Percentiles rank a stretch among this genome's conserved stretches.
Conservation (phyloP, 2,797 vertebrate genomes). For the Sebastes oblongus region DNA sequence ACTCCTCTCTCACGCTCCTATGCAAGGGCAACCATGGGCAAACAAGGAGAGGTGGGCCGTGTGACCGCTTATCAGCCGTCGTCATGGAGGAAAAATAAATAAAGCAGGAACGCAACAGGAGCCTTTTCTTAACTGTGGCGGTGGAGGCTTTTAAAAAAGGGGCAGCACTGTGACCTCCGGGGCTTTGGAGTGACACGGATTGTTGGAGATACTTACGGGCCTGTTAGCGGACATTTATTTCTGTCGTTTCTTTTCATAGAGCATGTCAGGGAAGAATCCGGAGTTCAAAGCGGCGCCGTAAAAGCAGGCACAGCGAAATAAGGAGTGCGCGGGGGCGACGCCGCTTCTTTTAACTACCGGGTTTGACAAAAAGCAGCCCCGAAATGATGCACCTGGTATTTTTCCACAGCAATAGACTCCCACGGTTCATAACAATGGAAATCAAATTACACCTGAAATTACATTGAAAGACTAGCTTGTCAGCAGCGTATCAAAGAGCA, state of each 20-base stretch:
- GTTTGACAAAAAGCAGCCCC: slow-evolving; percentile 52
- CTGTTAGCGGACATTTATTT: slow-evolving; percentile 59
- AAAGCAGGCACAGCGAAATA: slow-evolving; percentile 8
- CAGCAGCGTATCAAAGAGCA: slow-evolving; percentile 55
- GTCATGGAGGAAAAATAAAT: slow-evolving; percentile 74
- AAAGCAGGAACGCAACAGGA: slow-evolving; percentile 57
- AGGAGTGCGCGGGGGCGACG: not conserved
- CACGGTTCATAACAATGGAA: slow-evolving; percentile 58
- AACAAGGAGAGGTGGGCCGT: slow-evolving; percentile 45
- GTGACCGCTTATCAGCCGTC: slow-evolving; percentile 61
- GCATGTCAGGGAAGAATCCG: slow-evolving; percentile 38
- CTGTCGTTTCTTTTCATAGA: slow-evolving; percentile 34
- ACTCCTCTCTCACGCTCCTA: slow-evolving; percentile 28
- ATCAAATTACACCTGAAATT: slow-evolving; percentile 68
- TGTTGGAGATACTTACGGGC: slow-evolving; percentile 61
- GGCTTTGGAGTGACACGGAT: slow-evolving; percentile 59
- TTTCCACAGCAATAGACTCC: slow-evolving; percentile 46
- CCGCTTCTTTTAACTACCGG: slow-evolving; percentile 44
- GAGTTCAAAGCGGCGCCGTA: slow-evolving; percentile 35
- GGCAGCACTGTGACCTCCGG: slow-evolving; percentile 58
- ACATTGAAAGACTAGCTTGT: slow-evolving; percentile 46
- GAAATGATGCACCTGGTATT: slow-evolving; percentile 66
- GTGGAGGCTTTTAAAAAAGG: slow-evolving; percentile 49
- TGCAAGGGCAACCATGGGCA: slow-evolving; percentile 27
- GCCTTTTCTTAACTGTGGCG: slow-evolving; percentile 11